Evolutionary conservation across 2,113 vertebrate species (phyloP).

Genomic region (Paracanthobrama guichenoti): DNA sequence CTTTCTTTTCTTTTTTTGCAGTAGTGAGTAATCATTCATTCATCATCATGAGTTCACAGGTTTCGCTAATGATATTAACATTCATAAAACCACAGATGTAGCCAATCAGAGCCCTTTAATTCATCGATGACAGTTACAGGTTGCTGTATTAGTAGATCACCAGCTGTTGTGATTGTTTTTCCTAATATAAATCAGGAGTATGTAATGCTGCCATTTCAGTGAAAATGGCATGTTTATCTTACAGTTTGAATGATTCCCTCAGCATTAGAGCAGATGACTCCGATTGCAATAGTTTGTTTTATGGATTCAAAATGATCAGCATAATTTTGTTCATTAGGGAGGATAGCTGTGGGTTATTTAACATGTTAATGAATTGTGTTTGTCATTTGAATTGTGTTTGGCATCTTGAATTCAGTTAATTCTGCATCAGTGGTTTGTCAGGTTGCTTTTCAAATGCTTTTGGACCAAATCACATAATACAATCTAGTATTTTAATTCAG

Average conservation of each 20-base stretch:
- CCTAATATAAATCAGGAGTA: background rate
- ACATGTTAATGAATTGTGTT: background rate
- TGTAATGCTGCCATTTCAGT: background rate
- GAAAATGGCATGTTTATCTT: slow-evolving; percentile 4
- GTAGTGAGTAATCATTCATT: background rate
- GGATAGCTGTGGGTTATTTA: background rate
- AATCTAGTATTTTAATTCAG: background rate
- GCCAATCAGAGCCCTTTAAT: background rate
- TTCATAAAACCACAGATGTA: slow-evolving; percentile 4
- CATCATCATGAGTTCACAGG: background rate
- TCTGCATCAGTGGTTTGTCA: background rate
- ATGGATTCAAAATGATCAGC: slow-evolving; percentile 5
- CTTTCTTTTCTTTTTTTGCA: background rate
- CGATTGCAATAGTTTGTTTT: background rate
- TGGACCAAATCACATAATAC: background rate
- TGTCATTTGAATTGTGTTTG: background rate
- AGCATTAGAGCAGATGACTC: slow-evolving; percentile 21
- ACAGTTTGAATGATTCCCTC: background rate
- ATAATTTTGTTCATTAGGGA: background rate
- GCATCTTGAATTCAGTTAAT: slow-evolving; percentile 3
- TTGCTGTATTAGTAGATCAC: background rate
- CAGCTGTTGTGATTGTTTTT: background rate
- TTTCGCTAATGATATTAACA: background rate
- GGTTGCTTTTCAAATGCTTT: background rate
- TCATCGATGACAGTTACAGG: background rate